A percentile compares a stretch with the other conserved stretches of the same genome.
Conservation (phyloP, 2,888 invertebrate genomes). For the Drosophila paranaensis region DNA sequence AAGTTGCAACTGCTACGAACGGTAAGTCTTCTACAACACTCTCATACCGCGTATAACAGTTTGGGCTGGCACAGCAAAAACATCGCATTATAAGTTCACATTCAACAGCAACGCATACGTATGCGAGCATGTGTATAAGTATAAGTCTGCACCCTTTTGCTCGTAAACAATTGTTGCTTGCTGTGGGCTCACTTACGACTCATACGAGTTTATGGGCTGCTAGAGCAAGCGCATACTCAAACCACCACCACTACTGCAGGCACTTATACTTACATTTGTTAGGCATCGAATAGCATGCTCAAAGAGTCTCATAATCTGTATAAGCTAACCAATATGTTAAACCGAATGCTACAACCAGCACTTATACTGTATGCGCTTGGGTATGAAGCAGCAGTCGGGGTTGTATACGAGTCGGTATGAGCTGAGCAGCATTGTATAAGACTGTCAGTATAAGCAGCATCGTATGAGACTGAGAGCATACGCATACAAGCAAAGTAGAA, state of each 20-base stretch:
- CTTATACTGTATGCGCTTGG: conserved; percentile 3
- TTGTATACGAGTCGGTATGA: no score
- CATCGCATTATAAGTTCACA: conserved; percentile 24
- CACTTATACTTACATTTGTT: not conserved
- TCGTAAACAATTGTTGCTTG: not conserved
- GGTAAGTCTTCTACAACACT: conserved; percentile 3
- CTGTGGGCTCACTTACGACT: not conserved
- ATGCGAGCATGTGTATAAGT: not conserved
- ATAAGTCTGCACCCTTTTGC: not conserved
- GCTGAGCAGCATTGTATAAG: not conserved
- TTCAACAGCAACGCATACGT: not conserved
- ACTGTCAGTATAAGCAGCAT: not conserved
- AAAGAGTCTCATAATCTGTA: not conserved
- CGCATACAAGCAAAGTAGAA: not conserved
- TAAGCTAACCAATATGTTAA: not conserved
- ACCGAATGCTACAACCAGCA: conserved; percentile 9
- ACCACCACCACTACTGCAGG: not conserved
- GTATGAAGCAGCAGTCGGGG: not conserved
- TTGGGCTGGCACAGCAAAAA: conserved; percentile 6
- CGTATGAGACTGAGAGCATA: not conserved
- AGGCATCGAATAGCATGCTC: not conserved
- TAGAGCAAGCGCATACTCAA: not conserved
- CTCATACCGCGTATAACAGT: conserved; percentile 44
- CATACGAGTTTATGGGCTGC: not conserved
- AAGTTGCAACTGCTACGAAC: conserved; percentile 37